A percentile compares a stretch with the other conserved stretches of the same genome.
phyloP scores from a whole-genome alignment of 2,888 invertebrate genomes.

The Athripsodes cinereus region DNA sequence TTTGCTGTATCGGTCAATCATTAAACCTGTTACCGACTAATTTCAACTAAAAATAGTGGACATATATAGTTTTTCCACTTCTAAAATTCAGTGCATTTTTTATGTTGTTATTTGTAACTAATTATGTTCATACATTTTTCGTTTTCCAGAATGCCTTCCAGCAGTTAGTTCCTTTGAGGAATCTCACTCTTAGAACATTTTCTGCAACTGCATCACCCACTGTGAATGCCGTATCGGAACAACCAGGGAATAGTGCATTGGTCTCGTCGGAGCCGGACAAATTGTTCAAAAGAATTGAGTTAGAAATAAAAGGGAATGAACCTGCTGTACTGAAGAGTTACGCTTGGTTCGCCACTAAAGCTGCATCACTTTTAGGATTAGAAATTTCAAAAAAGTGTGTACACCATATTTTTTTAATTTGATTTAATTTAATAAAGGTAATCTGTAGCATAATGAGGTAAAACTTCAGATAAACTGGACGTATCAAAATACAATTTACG shows the following conservation, averaged over 20 bases:
- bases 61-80: too few species aligned
- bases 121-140: too few species aligned
- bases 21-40: too few species aligned
- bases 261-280: slow-evolving; percentile 54
- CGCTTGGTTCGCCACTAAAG: slow-evolving; percentile 72
- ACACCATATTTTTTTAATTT: neutral
- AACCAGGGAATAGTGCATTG: neutral
- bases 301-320: slow-evolving; percentile 86
- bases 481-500: too few species aligned
- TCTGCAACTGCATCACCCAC: slow-evolving; percentile 17
- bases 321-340: slow-evolving; percentile 84
- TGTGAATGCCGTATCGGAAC: slow-evolving; percentile 6
- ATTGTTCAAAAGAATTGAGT: slow-evolving; percentile 72
- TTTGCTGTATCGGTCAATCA: too few species aligned
- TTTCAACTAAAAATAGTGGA: too few species aligned
- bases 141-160: slow-evolving; percentile 20
- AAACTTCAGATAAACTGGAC: too few species aligned
- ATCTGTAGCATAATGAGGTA: too few species aligned
- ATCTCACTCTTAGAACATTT: slow-evolving; percentile 6
- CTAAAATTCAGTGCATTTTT: too few species aligned
- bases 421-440: too few species aligned
- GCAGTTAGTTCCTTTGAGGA: slow-evolving; percentile 10
- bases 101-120: too few species aligned
- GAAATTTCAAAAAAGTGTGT: slow-evolving; percentile 62
- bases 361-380: slow-evolving; percentile 77